Conservation (phyloP, 2,888 invertebrate species). For the Cryptophagus acutangulus region DNA sequence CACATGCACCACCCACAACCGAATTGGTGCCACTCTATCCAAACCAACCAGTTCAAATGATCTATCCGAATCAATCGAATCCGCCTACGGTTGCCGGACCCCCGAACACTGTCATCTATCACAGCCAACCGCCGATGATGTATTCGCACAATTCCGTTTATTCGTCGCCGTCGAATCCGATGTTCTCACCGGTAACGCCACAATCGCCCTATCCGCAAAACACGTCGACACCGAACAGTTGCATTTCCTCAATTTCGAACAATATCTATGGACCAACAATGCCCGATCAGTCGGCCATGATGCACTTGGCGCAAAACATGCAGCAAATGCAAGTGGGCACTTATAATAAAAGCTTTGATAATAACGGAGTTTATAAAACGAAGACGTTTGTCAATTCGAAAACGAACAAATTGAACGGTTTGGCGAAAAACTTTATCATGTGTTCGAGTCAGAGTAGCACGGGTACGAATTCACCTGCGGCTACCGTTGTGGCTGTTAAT, state of each 20-base stretch:
- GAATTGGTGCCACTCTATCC: constrained; percentile 35
- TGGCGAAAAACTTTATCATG: constrained; percentile 29
- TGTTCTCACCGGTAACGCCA: constrained; percentile 10
- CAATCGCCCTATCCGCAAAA: constrained; percentile 30
- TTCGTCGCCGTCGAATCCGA: constrained; percentile 10
- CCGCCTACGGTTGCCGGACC: too few species aligned
- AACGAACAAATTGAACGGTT: constrained; percentile 22
- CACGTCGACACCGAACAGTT: constrained; percentile 38
- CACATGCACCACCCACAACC: constrained; percentile 25
- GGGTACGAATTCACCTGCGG: constrained; percentile 46
- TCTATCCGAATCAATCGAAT: constrained; percentile 28
- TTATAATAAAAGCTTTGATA: background rate
- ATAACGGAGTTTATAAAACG: background rate
- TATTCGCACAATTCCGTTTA: constrained; percentile 35
- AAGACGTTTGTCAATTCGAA: too few species aligned
- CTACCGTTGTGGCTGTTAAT: constrained; percentile 41
- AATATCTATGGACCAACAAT: constrained; percentile 7
- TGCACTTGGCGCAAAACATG: constrained; percentile 32
- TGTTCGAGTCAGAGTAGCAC: constrained; percentile 45
- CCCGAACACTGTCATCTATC: constrained; percentile 34
- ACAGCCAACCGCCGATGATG: constrained; percentile 35
- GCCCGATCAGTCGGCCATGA: constrained; percentile 18
- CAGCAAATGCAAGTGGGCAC: constrained; percentile 28
- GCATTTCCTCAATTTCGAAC: constrained; percentile 21
- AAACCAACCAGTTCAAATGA: constrained; percentile 33